These are phyloP conservation scores for Quadroppia sp. DNA, from an alignment of 2,888 invertebrate species.

Conservation along the genomic window DNA sequence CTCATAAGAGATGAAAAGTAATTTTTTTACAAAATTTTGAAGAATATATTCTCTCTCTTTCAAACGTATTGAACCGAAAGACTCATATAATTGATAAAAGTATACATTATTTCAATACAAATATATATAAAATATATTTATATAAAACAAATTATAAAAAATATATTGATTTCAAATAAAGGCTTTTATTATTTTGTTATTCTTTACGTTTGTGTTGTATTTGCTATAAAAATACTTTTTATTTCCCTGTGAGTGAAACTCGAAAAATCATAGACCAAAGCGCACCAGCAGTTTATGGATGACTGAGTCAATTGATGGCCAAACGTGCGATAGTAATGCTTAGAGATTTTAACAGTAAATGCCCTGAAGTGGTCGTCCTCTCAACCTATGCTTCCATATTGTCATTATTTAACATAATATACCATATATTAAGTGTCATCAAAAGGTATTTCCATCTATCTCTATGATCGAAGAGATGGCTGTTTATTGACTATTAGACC, in stretches of 20 bases:
- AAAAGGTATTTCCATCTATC: background rate
- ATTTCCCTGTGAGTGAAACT: background rate
- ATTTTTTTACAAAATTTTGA: background rate
- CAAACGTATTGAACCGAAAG: slow-evolving; percentile 17
- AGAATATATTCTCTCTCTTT: slow-evolving; percentile 1
- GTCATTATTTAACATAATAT: too few relatives aligned
- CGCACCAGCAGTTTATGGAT: slow-evolving; percentile 19
- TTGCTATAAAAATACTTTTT: background rate
- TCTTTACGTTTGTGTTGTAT: background rate
- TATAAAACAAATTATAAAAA: background rate
- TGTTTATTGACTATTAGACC: background rate
- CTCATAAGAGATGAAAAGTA: background rate
- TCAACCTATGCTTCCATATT: background rate
- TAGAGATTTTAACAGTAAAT: background rate
- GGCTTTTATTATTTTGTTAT: too few relatives aligned
- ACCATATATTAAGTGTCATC: background rate
- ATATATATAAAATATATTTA: background rate
- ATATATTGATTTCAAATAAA: background rate
- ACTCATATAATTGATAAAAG: slow-evolving; percentile 14
- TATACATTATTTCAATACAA: background rate
- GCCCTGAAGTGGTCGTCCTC: background rate
- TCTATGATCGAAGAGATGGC: too few relatives aligned
- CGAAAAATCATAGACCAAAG: slow-evolving; percentile 4
- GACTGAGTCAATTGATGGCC: slow-evolving; percentile 19
- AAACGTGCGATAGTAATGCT: slow-evolving; percentile 28